Conservation (phyloP, 2,888 invertebrate genomes). For the Andrena minutula region DNA sequence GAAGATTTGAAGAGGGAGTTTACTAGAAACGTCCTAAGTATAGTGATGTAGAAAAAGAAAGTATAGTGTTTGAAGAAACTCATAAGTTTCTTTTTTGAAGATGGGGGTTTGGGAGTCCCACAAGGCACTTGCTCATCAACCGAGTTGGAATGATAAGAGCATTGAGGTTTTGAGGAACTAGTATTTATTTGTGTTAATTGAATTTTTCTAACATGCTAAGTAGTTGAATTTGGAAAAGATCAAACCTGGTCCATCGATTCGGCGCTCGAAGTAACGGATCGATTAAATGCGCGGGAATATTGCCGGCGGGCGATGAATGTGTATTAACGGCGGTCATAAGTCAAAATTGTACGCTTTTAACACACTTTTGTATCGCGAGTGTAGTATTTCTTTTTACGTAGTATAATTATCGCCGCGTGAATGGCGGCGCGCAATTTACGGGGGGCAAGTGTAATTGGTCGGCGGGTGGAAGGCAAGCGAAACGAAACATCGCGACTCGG, state of each 20-base stretch:
- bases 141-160: not conserved
- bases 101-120: too few species aligned
- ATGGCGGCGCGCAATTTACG: conserved; percentile 60
- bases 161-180: not conserved
- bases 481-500: conserved; percentile 60
- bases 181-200: not conserved
- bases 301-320: conserved; percentile 35
- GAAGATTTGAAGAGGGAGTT: too few species aligned
- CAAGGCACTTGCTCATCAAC: too few species aligned
- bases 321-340: conserved; percentile 58
- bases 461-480: conserved; percentile 27
- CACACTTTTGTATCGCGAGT: conserved; percentile 51
- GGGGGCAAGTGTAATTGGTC: conserved; percentile 60
- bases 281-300: conserved; percentile 42
- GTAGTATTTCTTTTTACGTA: conserved; percentile 54
- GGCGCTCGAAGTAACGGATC: not conserved
- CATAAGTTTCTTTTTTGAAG: too few species aligned
- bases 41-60: too few species aligned
- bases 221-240: not conserved
- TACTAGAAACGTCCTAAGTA: too few species aligned
- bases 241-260: conserved; percentile 5
- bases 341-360: conserved; percentile 59
- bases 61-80: too few species aligned
- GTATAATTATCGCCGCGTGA: conserved; percentile 59
- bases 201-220: not conserved